These are phyloP conservation scores for Anthoptus insignis DNA, from an alignment of 2,888 invertebrate genomes.

Conservation along the genomic window DNA sequence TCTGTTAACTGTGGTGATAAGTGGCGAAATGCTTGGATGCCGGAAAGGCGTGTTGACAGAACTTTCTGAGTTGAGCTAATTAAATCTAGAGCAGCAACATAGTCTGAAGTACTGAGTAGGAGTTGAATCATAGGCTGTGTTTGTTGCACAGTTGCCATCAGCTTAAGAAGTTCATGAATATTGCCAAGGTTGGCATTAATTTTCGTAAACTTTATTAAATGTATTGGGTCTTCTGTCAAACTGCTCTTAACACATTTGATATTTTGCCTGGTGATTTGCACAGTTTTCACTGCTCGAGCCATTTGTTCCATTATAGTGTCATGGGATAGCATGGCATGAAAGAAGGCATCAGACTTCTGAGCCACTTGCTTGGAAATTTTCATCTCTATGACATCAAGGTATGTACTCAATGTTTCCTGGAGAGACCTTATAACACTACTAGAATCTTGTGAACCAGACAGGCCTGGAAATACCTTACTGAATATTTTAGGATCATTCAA, in stretches of 20 bases:
- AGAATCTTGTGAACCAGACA: conserved; percentile 85
- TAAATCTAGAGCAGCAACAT: conserved; percentile 98
- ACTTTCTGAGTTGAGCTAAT: conserved; percentile 99
- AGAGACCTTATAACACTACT: conserved; percentile 89
- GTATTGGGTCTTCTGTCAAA: conserved; percentile 93
- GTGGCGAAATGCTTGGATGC: conserved; percentile 98
- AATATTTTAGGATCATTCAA: conserved; percentile 94
- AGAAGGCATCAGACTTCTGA: conserved; percentile 98
- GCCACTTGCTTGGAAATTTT: conserved; percentile 97
- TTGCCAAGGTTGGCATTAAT: conserved; percentile 89
- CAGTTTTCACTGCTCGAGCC: conserved; percentile 93
- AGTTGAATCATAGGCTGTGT: conserved; percentile 99
- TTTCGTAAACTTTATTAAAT: conserved; percentile 91
- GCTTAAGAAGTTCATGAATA: conserved; percentile 92
- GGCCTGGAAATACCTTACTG: conserved; percentile 93
- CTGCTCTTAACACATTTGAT: conserved; percentile 93
- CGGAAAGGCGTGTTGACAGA: conserved; percentile 95
- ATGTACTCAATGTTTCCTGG: conserved; percentile 97
- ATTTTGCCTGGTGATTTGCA: conserved; percentile 91
- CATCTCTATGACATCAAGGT: conserved; percentile 98
- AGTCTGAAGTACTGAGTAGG: conserved; percentile 97
- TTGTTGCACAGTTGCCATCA: conserved; percentile 98
- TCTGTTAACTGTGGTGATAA: conserved; percentile 98
- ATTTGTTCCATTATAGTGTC: conserved; percentile 99
- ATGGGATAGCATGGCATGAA: conserved; percentile 99